A percentile compares a stretch with the other conserved stretches of the same genome.
Evolutionary conservation across 2,113 vertebrate genomes (phyloP).

Genomic region (Eira barbara): DNA sequence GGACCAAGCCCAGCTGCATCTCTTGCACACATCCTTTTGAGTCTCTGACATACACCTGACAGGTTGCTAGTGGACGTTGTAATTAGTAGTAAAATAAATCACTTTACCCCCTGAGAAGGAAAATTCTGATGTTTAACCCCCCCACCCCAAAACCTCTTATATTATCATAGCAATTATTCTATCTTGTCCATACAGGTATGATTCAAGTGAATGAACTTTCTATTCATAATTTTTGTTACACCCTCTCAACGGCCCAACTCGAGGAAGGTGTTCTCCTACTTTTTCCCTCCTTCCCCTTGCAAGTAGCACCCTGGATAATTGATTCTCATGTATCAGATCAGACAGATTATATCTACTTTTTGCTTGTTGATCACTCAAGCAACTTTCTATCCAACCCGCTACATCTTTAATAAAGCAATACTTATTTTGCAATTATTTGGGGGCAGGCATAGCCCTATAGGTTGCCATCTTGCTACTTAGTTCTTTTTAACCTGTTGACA

Average conservation of each 20-base stretch:
- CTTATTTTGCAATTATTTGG: background rate
- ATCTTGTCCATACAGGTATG: background rate
- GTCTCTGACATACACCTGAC: background rate
- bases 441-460: background rate
- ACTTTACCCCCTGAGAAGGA: slow-evolving; percentile 34
- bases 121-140: slow-evolving; percentile 14
- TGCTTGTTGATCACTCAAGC: background rate
- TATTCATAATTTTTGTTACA: slow-evolving; percentile 42
- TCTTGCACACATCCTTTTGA: background rate
- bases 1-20: background rate
- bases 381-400: background rate
- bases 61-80: slow-evolving; percentile 23
- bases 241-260: background rate
- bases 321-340: slow-evolving; percentile 10
- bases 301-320: background rate
- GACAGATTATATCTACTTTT: background rate
- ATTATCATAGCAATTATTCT: background rate
- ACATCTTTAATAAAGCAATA: background rate
- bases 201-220: slow-evolving; percentile 20
- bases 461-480: background rate
- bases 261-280: background rate
- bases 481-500: background rate
- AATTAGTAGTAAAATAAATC: background rate
- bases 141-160: background rate
- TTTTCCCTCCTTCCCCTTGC: background rate